Evolutionary conservation across 2,888 invertebrate genomes (phyloP), one percentile per base, ranked within the genome.

Genomic region (Eucera pruinosa): DNA sequence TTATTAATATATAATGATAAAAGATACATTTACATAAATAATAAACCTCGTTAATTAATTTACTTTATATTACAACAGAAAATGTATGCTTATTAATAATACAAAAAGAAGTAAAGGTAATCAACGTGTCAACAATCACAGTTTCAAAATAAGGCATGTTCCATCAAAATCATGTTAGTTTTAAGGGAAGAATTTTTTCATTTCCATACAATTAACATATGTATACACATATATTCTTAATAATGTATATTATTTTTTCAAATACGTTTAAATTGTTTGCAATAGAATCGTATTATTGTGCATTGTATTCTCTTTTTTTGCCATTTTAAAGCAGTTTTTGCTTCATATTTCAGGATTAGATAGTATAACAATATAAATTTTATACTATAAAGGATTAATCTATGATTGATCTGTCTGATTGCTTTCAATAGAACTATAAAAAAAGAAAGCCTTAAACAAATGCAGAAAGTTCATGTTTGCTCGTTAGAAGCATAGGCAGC

Each of bases 361-460:
- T 43, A 15, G 5, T 18, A n/a, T 23, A 30, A 48, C 3, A 5
- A 33, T n/a, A n/a, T n/a, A 33, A 50, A 61, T 41, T 52, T 43
- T n/a, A 25, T 30, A 48, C 23, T 15, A 27, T 27, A 48, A n/a
- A 50, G 13, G 11, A 33, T 61, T 20, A 15, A 69, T n/a, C 27
- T 64, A 47, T 27, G 5, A 36, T 65, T 43, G 7, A 68, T 23
- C 47, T 25, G 41, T 27, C 15, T 30, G 27, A 41, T 47, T 50
- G 36, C 47, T 62, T 74, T 74, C 33, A n/a, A 45, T 69, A 73
- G 65, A 39, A 60, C 68, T 20, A 50, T 79, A 61, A 55, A 67
- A 69, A 54, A 30, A 57, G 65, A 66, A 80, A 70, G 62, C 48
- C 62, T 73, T 57, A 36, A 64, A 50, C 7, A 25, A 57, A 55